Conservation (phyloP, 2,888 invertebrate genomes). For the Vanessa cardui region DNA sequence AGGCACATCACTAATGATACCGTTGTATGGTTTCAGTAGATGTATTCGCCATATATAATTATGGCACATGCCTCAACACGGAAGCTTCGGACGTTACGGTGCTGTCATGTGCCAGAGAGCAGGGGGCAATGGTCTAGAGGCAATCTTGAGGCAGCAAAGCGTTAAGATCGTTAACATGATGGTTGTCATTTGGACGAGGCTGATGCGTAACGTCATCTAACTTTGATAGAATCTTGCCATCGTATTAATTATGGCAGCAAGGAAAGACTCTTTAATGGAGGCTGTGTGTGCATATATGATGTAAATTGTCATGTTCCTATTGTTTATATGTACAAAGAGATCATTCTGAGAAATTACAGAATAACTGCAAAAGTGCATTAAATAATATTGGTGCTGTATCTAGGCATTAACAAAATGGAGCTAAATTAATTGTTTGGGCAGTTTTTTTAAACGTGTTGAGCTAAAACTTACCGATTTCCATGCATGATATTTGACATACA, state of each 20-base stretch:
- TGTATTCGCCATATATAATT: slow-evolving; percentile 18
- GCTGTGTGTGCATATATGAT: neutral
- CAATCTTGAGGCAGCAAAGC: slow-evolving; percentile 79
- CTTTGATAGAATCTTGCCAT: slow-evolving; percentile 34
- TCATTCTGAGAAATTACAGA: too few species aligned
- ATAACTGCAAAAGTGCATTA: too few species aligned
- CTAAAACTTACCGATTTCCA: too few species aligned
- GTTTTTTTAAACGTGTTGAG: too few species aligned
- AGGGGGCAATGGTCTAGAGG: slow-evolving; percentile 78
- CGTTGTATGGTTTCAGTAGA: neutral
- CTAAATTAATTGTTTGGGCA: too few species aligned
- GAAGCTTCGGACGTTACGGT: slow-evolving; percentile 72
- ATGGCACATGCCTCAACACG: slow-evolving; percentile 42
- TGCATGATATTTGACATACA: too few species aligned
- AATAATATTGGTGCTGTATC: too few species aligned
- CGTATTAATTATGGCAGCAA: slow-evolving; percentile 18
- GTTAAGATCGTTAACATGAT: slow-evolving; percentile 79
- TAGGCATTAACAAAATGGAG: too few species aligned
- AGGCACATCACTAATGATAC: neutral
- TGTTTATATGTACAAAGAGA: too few species aligned
- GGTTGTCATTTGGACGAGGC: slow-evolving; percentile 67
- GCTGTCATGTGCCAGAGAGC: slow-evolving; percentile 74
- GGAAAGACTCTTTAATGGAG: neutral
- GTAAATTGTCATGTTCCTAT: too few species aligned
- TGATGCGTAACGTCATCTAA: slow-evolving; percentile 50